These are phyloP conservation scores for Halyomorpha halys DNA, from an alignment of 1,140 invertebrate genomes.

Conservation along the genomic window DNA sequence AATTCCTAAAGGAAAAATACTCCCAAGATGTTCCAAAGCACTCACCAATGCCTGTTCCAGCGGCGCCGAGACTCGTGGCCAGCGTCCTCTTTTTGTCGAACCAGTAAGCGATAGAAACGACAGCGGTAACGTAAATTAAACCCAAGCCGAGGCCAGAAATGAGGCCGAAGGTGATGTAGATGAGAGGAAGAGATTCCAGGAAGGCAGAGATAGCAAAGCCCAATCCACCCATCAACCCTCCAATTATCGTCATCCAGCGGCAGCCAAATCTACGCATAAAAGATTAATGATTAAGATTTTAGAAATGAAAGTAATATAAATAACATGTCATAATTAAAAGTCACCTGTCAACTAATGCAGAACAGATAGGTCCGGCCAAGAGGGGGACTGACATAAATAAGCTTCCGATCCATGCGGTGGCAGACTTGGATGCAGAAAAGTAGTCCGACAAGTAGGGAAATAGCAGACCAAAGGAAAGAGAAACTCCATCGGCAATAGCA, in stretches of 20 bases:
- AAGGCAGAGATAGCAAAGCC: constrained; percentile 74
- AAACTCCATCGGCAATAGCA: constrained; percentile 90
- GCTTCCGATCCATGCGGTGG: constrained; percentile 80
- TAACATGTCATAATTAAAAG: background rate
- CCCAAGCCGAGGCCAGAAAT: constrained; percentile 76
- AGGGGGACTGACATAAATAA: constrained; percentile 81
- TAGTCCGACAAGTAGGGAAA: constrained; percentile 78
- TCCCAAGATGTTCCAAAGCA: background rate
- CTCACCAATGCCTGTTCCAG: constrained; percentile 61
- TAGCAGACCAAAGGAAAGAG: constrained; percentile 84
- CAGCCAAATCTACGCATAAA: constrained; percentile 21
- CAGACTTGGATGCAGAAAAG: constrained; percentile 68
- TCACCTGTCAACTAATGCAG: constrained; percentile 67
- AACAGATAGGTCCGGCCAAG: constrained; percentile 74
- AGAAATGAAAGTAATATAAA: no score
- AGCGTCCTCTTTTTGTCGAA: constrained; percentile 87
- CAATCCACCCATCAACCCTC: constrained; percentile 51
- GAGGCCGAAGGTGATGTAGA: constrained; percentile 78
- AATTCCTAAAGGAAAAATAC: no score
- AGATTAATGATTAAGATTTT: no score
- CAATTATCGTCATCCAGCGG: constrained; percentile 30
- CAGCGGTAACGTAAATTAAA: constrained; percentile 78
- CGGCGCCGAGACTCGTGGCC: constrained; percentile 84
- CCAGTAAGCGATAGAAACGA: constrained; percentile 90
- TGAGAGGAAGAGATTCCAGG: constrained; percentile 56